Base-by-base conservation (phyloP, 2,113 vertebrate genomes). In the Sorex araneus region DNA sequence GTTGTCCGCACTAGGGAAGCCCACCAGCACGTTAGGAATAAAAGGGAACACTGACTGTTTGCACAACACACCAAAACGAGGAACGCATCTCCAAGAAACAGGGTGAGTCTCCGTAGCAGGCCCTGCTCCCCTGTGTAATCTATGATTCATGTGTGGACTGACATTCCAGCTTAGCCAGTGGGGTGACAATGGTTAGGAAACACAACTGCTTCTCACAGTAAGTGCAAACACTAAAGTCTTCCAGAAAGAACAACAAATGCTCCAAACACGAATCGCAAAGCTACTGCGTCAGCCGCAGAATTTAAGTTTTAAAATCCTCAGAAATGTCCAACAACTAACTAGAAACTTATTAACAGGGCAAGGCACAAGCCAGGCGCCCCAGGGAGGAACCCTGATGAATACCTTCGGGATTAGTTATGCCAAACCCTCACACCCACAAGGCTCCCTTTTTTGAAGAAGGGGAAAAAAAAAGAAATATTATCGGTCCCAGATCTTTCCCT, bases 11-110 rank as follows among this genome's bases (percentile, higher is more conserved):
- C 75, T 70, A 92, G 69, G 75, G 90, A 87, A 95, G 8, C 45
- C 77, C 76, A 50, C 15, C 77, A 10, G 36, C 54, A 27, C 27
- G 63, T 78, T 92, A 93, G 86, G 94, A 94, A 88, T 90, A 84
- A 92, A 89, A 75, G 70, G 30, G 64, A 94, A 93, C 43, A 27
- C 0, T 9, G 60, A 67, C 30, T 85, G 64, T 75, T 93, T 71
- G 82, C 71, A 86, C 13, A 50, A 77, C 43, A 73, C 34, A 66
- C 12, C 16, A 40, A 94, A 78, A 78, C n/a, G 45, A 94, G 80
- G 67, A 80, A 50, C 36, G 73, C 70, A n/a, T 23, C 84, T 74
- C 77, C 12, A 75, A 79, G 77, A 91, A 87, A 67, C 50, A 69
- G 47, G 87, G 85, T 50, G n/a, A 43, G 47, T 47, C 10, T 21